Evolutionary conservation across 2,797 vertebrate species (phyloP), one percentile per base, ranked within the genome.

Genomic region (Odontamblyopus lacepedii): DNA sequence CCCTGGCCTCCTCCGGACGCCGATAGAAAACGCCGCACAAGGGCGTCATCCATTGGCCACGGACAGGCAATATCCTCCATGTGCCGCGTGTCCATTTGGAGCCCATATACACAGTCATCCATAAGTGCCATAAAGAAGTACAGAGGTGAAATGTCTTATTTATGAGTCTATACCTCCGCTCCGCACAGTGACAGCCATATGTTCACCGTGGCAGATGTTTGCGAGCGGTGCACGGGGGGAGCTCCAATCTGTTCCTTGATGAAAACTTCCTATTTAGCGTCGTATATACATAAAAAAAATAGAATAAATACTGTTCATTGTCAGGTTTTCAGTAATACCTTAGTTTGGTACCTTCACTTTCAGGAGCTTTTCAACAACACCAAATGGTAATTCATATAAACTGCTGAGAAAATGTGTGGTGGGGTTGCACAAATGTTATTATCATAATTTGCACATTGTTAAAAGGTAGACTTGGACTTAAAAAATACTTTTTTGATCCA

Each of bases 1-100:
- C 73, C 67, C 26, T 55, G 76, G 7, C 53, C 71, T 81, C 70
- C 72, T 32, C 66, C 51, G 41, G 50, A 64, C 67, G 69, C 69
- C 71, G 76, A 9, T 65, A 59, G 38, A 61, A 70, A 70, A 48
- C 29, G 65, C 56, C 23, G 1, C 6, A 63, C 19, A 41, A 12
- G 30, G 26, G 35, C n/a, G 2, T 38, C 63, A 65, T 65, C 41
- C 63, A 66, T 50, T 48, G 63, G 23, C 63, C 63, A 27, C 63
- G 8, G 63, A 50, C 26, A 50, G 44, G 23, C 63, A 48, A 50
- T 29, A 66, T 41, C 38, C 44, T 55, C 29, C 50, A 56, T 4
- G 7, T 26, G 12, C 38, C 16, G 27, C 9, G 8, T 19, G 62
- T 23, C 62, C 38, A 26, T 48, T 35, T 27, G 16, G n/a, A 48